Conservation (phyloP, 2,888 invertebrate species). For the Argyresthia goedartella region DNA sequence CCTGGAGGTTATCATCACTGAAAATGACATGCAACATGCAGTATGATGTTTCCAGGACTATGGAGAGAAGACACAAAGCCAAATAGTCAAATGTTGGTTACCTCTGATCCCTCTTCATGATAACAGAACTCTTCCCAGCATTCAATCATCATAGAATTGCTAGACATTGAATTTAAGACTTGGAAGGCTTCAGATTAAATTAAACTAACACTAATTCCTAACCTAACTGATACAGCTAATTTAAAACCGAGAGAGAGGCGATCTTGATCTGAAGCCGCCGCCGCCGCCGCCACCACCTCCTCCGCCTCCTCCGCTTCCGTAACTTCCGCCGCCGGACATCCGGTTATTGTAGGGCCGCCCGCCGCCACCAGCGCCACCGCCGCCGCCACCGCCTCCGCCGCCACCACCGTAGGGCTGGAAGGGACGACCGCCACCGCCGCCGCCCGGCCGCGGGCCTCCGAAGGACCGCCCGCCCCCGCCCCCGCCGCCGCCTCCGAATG, state of each 20-base stretch:
- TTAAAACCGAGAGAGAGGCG: constrained; percentile 62
- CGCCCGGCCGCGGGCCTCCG: constrained; percentile 59
- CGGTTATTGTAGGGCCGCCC: constrained; percentile 68
- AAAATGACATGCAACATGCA: too few relatives aligned
- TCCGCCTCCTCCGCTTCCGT: constrained; percentile 41
- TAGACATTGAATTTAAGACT: constrained; percentile 63
- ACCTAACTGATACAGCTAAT: constrained; percentile 53
- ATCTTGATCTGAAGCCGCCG: constrained; percentile 66
- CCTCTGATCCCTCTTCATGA: constrained; percentile 53
- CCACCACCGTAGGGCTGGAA: constrained; percentile 69
- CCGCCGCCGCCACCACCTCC: constrained; percentile 37
- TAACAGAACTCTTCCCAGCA: constrained; percentile 55
- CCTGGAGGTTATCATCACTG: too few relatives aligned
- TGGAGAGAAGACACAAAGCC: background rate
- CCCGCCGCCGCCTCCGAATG: constrained; percentile 55
- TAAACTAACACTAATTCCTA: constrained; percentile 68
- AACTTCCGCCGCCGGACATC: constrained; percentile 38
- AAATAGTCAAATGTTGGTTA: constrained; percentile 16
- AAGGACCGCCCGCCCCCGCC: constrained; percentile 55
- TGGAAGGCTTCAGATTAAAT: constrained; percentile 70
- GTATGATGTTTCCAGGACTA: too few relatives aligned
- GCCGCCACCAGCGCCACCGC: constrained; percentile 47
- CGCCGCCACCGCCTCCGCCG: constrained; percentile 52
- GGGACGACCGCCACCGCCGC: constrained; percentile 69
- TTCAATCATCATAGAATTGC: constrained; percentile 56